A percentile compares a stretch with the other conserved stretches of the same genome.
These are phyloP conservation scores for Caenorhabditis tropicalis DNA, from an alignment of 1,140 invertebrate genomes.

Conservation along the genomic window DNA sequence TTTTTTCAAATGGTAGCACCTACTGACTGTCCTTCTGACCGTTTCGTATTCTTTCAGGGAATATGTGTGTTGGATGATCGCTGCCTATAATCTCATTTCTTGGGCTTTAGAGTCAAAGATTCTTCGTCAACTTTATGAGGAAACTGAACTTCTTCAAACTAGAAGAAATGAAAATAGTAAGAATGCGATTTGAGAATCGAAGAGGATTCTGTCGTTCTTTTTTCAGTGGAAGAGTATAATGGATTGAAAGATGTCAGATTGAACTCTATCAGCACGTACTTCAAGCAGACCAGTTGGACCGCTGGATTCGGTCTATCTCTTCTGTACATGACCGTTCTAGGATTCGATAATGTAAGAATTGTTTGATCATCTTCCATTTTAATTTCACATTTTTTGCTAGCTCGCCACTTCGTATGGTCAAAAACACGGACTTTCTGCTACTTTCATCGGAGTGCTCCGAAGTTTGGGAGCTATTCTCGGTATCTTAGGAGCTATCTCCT, in stretches of 20 bases:
- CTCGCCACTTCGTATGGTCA: conserved; percentile 60
- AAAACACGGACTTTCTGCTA: conserved; percentile 54
- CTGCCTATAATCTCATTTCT: conserved; percentile 54
- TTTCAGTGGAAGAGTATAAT: not conserved
- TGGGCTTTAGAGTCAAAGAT: conserved; percentile 50
- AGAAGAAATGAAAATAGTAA: not conserved
- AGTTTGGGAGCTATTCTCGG: conserved; percentile 54
- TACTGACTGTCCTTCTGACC: too few relatives aligned
- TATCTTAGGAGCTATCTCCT: conserved; percentile 51
- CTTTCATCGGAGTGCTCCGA: conserved; percentile 57
- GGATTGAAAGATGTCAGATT: not conserved
- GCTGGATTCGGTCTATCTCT: conserved; percentile 62
- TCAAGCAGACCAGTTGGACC: conserved; percentile 54
- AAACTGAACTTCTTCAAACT: conserved; percentile 6
- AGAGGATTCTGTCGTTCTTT: too few relatives aligned
- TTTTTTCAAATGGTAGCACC: not conserved
- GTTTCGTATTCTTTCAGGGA: too few relatives aligned
- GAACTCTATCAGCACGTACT: conserved; percentile 47
- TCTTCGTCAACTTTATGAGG: conserved; percentile 46
- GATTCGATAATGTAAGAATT: conserved; percentile 64
- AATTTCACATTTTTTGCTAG: conserved; percentile 33
- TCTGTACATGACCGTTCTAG: conserved; percentile 66
- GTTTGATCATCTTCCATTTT: not conserved
- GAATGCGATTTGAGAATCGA: not conserved
- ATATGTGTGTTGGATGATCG: conserved; percentile 52